Evolutionary conservation across 2,113 vertebrate species (phyloP).

Genomic region (Leptobrachium ailaonicum): DNA sequence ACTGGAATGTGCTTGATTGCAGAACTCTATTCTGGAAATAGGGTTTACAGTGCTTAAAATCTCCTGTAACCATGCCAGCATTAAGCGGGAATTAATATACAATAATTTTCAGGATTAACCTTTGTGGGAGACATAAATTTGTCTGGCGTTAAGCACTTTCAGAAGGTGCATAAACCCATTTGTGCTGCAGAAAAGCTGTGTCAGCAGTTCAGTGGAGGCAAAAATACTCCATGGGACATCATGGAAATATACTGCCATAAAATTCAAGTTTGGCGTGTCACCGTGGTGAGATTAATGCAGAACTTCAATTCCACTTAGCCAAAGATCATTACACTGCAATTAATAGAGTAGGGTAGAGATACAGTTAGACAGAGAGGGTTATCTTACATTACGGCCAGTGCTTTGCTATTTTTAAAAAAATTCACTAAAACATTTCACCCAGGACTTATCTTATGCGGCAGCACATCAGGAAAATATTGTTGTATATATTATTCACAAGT

Average conservation of each 20-base stretch:
- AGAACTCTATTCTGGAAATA: not conserved
- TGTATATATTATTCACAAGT: too few relatives aligned
- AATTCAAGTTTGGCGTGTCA: conserved; percentile 53
- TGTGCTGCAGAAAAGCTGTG: conserved; percentile 60
- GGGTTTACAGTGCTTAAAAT: conserved; percentile 1
- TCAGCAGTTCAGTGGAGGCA: conserved; percentile 58
- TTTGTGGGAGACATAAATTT: conserved; percentile 63
- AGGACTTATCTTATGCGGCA: too few relatives aligned
- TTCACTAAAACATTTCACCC: too few relatives aligned
- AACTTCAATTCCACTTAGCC: conserved; percentile 53
- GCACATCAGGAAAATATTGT: too few relatives aligned
- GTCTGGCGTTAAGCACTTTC: conserved; percentile 58
- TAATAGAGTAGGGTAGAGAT: conserved; percentile 48
- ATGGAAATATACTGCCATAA: conserved; percentile 51
- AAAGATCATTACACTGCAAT: conserved; percentile 57
- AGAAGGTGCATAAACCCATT: conserved; percentile 58
- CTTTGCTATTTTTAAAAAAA: too few relatives aligned
- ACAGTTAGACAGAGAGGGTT: too few relatives aligned
- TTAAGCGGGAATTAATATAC: conserved; percentile 46
- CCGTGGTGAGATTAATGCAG: conserved; percentile 53
- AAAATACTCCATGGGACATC: conserved; percentile 54
- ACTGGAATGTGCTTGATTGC: conserved; percentile 13
- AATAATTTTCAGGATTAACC: conserved; percentile 65
- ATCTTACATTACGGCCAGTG: too few relatives aligned
- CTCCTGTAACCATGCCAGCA: conserved; percentile 21